These are phyloP conservation scores for Acrocephalus scirpaceus DNA, from an alignment of 2,797 vertebrate genomes.

Conservation along the genomic window DNA sequence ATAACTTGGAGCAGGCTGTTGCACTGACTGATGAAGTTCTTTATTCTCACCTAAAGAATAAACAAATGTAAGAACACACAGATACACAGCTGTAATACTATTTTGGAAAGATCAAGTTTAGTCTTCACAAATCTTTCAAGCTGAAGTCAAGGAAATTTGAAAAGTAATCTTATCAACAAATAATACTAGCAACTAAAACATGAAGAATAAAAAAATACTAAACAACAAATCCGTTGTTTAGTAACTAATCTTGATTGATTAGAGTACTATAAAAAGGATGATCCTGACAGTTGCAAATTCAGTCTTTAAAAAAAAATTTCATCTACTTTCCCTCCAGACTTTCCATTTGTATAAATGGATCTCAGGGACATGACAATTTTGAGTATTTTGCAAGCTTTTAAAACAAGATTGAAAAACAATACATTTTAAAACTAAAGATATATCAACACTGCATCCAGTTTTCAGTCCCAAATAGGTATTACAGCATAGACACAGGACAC, in stretches of 20 bases:
- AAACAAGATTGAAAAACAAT: not conserved
- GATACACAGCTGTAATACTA: not conserved
- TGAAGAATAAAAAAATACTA: not conserved
- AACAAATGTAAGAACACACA: accelerated
- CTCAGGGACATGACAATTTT: not conserved
- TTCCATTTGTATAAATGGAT: not conserved
- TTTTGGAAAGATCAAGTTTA: not conserved
- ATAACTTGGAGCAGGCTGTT: not conserved
- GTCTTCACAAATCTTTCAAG: not conserved
- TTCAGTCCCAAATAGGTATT: not conserved
- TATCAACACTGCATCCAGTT: not conserved
- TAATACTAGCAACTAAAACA: not conserved
- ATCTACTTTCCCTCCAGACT: not conserved
- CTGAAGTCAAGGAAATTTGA: not conserved
- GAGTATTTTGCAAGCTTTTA: not conserved
- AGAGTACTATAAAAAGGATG: not conserved
- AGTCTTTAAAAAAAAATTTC: not conserved
- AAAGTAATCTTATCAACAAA: not conserved
- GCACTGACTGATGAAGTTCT: slow-evolving; percentile 35
- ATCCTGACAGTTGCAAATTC: not conserved
- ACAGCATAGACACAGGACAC: not conserved
- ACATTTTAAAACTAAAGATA: not conserved
- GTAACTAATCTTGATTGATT: not conserved
- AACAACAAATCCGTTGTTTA: not conserved
- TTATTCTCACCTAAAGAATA: slow-evolving; percentile 59